Evolutionary conservation across 53 echinoderm and acorn worm species (phyloP).

Genomic region (Pentamera pediparva): DNA sequence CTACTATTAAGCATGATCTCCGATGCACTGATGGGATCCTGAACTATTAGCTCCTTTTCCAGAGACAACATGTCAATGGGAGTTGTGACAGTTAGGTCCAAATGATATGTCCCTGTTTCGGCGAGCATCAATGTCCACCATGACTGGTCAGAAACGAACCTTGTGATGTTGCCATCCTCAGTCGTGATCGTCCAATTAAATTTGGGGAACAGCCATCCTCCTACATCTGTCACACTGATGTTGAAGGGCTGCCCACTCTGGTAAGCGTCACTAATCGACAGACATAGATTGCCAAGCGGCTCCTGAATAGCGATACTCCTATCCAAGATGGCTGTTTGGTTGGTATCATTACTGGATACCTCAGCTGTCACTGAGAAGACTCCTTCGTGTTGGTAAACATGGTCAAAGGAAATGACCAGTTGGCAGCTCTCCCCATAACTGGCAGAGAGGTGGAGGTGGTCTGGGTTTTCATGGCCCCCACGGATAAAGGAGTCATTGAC

Average conservation of each 20-base stretch:
- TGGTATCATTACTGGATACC: slow-evolving; percentile 40
- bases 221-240: neutral
- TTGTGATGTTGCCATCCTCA: neutral
- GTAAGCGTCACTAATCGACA: neutral
- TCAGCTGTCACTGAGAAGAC: slow-evolving; percentile 31
- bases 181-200: neutral
- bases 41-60: slow-evolving; percentile 25
- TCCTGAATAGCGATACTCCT: slow-evolving; percentile 46
- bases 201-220: neutral
- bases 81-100: slow-evolving; percentile 69
- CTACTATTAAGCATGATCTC: neutral
- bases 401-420: slow-evolving; percentile 67
- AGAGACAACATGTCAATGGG: slow-evolving; percentile 41
- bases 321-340: slow-evolving; percentile 9
- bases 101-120: slow-evolving; percentile 44
- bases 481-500: slow-evolving; percentile 85
- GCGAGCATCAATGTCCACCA: neutral
- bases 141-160: neutral
- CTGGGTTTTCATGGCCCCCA: slow-evolving; percentile 42
- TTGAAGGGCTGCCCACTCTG: neutral
- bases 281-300: neutral
- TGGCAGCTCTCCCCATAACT: slow-evolving; percentile 89
- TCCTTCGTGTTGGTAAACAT: slow-evolving; percentile 52
- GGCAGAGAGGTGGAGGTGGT: slow-evolving; percentile 69
- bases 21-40: slow-evolving; percentile 37